Conservation (phyloP, 2,113 vertebrate species). For the Trochalopteron elliotii region DNA sequence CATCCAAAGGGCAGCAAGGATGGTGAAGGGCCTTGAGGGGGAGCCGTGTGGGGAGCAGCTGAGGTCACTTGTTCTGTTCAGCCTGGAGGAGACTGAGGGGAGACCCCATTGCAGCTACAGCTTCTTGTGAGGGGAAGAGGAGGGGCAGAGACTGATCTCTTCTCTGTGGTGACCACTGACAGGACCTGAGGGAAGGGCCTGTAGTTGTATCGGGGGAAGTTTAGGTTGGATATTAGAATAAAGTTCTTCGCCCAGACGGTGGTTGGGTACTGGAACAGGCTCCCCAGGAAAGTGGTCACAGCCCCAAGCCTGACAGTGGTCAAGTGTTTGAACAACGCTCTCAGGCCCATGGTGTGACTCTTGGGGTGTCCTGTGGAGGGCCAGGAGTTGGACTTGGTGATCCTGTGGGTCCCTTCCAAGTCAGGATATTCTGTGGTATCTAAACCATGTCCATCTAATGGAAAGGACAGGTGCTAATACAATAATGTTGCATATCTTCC, state of each 20-base stretch:
- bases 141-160: background rate
- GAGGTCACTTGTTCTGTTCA: background rate
- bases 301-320: background rate
- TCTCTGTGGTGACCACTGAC: background rate
- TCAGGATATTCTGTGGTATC: background rate
- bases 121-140: accelerated
- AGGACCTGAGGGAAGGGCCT: background rate
- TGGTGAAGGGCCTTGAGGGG: background rate
- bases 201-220: background rate
- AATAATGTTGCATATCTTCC: background rate
- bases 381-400: accelerated
- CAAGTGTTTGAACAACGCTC: accelerated
- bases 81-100: background rate
- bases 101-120: background rate
- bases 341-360: background rate
- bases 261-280: background rate
- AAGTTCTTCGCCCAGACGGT: background rate
- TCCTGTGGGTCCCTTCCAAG: background rate
- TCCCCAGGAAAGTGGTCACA: background rate
- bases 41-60: background rate
- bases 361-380: too few relatives aligned
- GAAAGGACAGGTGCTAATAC: background rate
- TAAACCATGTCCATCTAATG: background rate
- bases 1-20: background rate
- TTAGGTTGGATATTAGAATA: background rate